Percentiles rank a stretch among this genome's conserved stretches.
phyloP scores from a whole-genome alignment of 2,113 vertebrate species.

The Turnix velox region DNA sequence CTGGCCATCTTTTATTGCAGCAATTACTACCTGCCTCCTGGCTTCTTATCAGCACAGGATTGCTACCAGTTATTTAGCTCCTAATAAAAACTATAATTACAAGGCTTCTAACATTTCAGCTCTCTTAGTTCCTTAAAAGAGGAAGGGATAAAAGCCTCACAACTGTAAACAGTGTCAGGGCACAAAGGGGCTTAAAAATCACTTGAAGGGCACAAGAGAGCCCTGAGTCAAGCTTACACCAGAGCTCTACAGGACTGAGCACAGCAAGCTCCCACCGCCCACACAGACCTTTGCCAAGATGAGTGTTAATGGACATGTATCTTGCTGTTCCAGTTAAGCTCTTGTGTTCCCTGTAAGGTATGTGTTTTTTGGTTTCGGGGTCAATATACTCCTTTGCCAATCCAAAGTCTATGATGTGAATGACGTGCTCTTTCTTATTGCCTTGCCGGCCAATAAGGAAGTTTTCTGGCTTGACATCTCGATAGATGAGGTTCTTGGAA shows the following conservation, averaged over 20 bases:
- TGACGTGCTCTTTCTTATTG: slow-evolving; percentile 95
- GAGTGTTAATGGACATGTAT: slow-evolving; percentile 99
- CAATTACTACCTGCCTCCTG: not conserved
- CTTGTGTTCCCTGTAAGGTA: slow-evolving; percentile 98
- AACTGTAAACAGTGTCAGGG: not conserved
- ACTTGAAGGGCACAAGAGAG: accelerated
- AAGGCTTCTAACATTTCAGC: not conserved
- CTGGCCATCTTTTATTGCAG: not conserved
- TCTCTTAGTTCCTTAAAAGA: not conserved
- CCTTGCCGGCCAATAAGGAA: slow-evolving; percentile 97
- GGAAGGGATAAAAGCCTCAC: not conserved
- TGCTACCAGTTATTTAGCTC: not conserved
- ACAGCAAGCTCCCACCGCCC: not conserved
- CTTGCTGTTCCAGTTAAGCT: slow-evolving; percentile 96
- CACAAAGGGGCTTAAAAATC: not conserved
- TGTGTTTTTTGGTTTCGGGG: slow-evolving; percentile 99
- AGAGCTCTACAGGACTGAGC: not conserved
- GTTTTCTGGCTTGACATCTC: slow-evolving; percentile 98
- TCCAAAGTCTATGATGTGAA: slow-evolving; percentile 99
- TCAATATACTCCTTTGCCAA: slow-evolving; percentile 98
- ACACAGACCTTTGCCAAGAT: slow-evolving; percentile 94
- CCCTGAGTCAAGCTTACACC: not conserved
- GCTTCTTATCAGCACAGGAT: not conserved
- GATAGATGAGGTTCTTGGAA: slow-evolving; percentile 98
- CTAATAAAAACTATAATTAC: not conserved